Evolutionary conservation across 2,113 vertebrate species (phyloP).

Genomic region (Pangasianodon gigas): DNA sequence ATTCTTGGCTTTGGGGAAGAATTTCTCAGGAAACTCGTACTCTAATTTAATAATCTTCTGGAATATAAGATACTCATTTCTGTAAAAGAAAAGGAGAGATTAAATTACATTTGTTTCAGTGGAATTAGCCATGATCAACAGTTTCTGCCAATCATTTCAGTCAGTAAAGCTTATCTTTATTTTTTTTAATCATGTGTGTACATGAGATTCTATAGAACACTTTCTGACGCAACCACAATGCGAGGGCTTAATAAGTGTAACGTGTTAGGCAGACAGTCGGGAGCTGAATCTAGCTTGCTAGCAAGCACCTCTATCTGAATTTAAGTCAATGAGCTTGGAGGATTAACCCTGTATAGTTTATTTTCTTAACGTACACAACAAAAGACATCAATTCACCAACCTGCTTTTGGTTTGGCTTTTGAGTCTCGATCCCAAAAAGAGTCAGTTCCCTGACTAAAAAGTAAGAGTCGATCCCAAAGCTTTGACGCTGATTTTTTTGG

Average conservation of each 20-base stretch:
- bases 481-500: background rate
- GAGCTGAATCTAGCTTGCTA: no score
- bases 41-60: slow-evolving; percentile 99
- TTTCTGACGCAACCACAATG: no score
- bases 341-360: background rate
- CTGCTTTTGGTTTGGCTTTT: background rate
- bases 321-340: background rate
- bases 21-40: slow-evolving; percentile 99
- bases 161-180: no score
- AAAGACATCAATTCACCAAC: no score
- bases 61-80: slow-evolving; percentile 99
- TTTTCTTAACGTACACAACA: background rate
- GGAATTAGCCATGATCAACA: background rate
- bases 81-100: slow-evolving; percentile 65
- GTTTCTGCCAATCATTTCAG: no score
- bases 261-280: no score
- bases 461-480: background rate
- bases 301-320: background rate
- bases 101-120: background rate
- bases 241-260: no score
- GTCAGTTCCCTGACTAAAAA: background rate
- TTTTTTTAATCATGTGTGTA: no score
- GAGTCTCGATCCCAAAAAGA: background rate
- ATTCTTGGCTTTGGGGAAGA: slow-evolving; percentile 98
- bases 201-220: no score